Percentiles rank a stretch among this genome's conserved stretches.
Evolutionary conservation across 2,797 vertebrate genomes (phyloP).

Genomic region (Falco peregrinus): DNA sequence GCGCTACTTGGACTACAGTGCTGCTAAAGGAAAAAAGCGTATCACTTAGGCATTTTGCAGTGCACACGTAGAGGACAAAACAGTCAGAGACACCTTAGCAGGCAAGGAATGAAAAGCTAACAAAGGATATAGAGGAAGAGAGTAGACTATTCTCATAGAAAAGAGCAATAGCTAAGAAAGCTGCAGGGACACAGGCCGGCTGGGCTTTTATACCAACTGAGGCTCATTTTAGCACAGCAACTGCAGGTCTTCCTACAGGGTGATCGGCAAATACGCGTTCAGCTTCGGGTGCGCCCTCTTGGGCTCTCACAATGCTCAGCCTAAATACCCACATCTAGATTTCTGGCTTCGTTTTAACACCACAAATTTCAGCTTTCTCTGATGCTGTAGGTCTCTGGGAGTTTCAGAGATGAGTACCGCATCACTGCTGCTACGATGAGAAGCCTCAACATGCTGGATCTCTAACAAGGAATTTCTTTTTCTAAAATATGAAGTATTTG

Average conservation of each 20-base stretch:
- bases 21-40: background rate
- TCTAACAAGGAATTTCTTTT: background rate
- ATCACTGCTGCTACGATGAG: accelerated
- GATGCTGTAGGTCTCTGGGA: background rate
- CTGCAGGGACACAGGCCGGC: background rate
- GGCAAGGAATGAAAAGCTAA: background rate
- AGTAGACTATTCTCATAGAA: background rate
- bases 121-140: background rate
- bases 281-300: accelerated
- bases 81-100: background rate
- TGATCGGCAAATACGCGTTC: background rate
- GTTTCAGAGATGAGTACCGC: background rate
- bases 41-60: background rate
- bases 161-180: background rate
- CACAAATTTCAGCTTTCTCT: background rate
- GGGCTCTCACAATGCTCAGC: background rate
- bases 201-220: background rate
- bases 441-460: background rate
- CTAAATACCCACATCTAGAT: background rate
- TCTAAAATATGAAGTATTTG: background rate
- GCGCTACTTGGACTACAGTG: background rate
- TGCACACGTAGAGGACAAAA: background rate
- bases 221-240: background rate
- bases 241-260: background rate
- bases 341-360: background rate